Conservation (phyloP, 2,113 vertebrate species). For the Nestor notabilis region DNA sequence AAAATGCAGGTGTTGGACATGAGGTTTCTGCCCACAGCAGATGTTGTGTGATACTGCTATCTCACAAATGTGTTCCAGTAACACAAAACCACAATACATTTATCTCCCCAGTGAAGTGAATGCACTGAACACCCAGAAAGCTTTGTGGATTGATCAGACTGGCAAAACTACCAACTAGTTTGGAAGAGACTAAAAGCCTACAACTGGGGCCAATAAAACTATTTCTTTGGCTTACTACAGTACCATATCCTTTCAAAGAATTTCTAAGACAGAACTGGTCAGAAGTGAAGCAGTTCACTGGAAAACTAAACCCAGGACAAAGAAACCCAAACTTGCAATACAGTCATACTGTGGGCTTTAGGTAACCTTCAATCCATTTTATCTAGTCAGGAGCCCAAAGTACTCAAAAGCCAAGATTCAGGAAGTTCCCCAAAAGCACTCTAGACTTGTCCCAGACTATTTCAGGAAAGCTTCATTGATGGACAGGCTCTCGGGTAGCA, state of each 20-base stretch:
- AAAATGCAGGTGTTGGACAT: rapidly evolving
- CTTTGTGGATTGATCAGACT: background rate
- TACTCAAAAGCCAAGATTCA: background rate
- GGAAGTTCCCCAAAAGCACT: background rate
- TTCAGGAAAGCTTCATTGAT: background rate
- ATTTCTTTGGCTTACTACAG: background rate
- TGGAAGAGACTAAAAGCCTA: background rate
- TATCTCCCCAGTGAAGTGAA: background rate
- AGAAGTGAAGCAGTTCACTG: background rate
- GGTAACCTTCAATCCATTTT: background rate
- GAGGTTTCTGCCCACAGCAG: background rate
- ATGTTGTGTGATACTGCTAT: rapidly evolving
- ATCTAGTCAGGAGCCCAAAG: background rate
- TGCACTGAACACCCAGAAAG: background rate
- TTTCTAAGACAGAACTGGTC: background rate
- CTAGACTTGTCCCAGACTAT: background rate
- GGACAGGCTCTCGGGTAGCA: background rate
- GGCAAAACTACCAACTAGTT: background rate
- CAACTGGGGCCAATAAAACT: background rate
- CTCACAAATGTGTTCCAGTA: background rate
- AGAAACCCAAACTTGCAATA: background rate
- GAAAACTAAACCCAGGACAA: background rate
- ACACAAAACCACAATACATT: background rate
- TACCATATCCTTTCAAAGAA: background rate
- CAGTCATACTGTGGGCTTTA: background rate